phyloP scores from a whole-genome alignment of 1,140 invertebrate genomes.

The Vollenhovia emeryi region DNA sequence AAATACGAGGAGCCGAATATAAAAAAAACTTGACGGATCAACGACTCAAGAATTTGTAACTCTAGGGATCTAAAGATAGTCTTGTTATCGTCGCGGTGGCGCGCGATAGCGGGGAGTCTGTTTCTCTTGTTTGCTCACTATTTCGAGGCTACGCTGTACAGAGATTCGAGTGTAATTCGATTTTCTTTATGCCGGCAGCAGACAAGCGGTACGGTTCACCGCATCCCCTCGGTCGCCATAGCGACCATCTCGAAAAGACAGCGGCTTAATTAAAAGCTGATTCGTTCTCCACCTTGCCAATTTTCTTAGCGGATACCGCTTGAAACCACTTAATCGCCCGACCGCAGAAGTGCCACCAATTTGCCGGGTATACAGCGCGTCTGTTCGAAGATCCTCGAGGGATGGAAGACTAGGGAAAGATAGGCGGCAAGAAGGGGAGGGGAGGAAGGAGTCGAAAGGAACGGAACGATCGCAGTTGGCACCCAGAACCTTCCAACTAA shows the following conservation, averaged over 20 bases:
- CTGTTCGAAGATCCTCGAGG: slow-evolving; percentile 76
- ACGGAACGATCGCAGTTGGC: slow-evolving; percentile 80
- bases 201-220: slow-evolving; percentile 18
- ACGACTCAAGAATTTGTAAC: slow-evolving; percentile 23
- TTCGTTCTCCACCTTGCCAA: slow-evolving; percentile 66
- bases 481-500: slow-evolving; percentile 77
- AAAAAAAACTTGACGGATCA: slow-evolving; percentile 4
- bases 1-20: background rate
- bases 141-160: slow-evolving; percentile 23
- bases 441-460: slow-evolving; percentile 60
- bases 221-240: slow-evolving; percentile 39
- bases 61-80: slow-evolving; percentile 4
- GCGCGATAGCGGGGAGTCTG: background rate
- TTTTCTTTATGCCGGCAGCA: slow-evolving; percentile 36
- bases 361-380: slow-evolving; percentile 78
- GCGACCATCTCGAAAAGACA: slow-evolving; percentile 63
- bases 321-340: slow-evolving; percentile 81
- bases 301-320: slow-evolving; percentile 76
- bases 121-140: slow-evolving; percentile 15
- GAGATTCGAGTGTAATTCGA: slow-evolving; percentile 47
- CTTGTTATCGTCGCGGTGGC: slow-evolving; percentile 15
- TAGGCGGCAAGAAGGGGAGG: slow-evolving; percentile 16
- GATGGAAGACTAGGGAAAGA: slow-evolving; percentile 48
- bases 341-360: slow-evolving; percentile 82
- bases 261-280: slow-evolving; percentile 73